These are phyloP conservation scores for cattle (Bos taurus) DNA, from an alignment of 2,113 vertebrate species.

Conservation along the genomic window DNA sequence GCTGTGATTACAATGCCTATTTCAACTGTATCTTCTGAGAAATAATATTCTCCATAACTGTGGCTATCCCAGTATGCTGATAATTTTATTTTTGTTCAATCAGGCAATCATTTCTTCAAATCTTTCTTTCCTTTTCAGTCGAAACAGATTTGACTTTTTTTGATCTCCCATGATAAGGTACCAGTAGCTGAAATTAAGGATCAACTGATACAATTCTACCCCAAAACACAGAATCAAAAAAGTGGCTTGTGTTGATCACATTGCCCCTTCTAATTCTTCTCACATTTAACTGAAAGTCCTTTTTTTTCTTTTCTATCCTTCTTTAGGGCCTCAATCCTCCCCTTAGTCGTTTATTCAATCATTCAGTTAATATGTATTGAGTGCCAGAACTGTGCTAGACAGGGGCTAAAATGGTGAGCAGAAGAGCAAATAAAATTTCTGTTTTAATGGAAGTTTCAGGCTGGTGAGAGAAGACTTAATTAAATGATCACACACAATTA, in stretches of 20 bases:
- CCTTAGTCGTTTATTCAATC: conserved; percentile 24
- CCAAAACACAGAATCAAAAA: background rate
- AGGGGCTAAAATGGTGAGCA: background rate
- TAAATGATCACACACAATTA: conserved; percentile 65
- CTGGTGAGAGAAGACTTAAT: conserved; percentile 47
- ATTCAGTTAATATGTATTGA: conserved; percentile 39
- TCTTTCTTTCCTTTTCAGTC: background rate
- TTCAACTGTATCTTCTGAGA: background rate
- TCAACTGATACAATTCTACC: background rate
- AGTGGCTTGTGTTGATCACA: background rate
- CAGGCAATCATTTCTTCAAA: background rate
- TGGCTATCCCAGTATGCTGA: background rate
- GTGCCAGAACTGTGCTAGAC: conserved; percentile 30
- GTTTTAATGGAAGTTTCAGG: conserved; percentile 22
- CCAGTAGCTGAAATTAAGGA: background rate
- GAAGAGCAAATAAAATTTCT: background rate
- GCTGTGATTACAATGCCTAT: background rate
- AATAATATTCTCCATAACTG: background rate
- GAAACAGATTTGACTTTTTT: background rate
- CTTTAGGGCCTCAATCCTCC: background rate
- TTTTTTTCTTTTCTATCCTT: background rate
- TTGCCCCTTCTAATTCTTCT: background rate
- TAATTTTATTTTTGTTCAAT: background rate
- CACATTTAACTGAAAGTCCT: background rate
- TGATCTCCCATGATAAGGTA: background rate